Percentiles rank a stretch among this genome's conserved stretches.
These are phyloP conservation scores for Argyresthia albistria DNA, from an alignment of 2,888 invertebrate genomes.

Conservation along the genomic window DNA sequence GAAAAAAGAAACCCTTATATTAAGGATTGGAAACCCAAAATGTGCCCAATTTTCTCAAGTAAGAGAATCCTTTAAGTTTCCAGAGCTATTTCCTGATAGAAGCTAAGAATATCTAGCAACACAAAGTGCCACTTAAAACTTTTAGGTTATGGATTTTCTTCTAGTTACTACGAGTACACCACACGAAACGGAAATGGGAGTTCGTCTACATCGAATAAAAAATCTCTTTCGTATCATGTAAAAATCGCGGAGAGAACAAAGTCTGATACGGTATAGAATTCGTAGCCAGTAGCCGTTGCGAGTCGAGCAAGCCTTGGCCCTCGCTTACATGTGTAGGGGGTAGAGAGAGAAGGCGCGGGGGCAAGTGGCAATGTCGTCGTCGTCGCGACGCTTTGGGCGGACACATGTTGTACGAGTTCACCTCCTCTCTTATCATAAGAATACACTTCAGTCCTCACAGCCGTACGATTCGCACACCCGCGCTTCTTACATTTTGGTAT, in stretches of 20 bases:
- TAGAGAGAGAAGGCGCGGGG: slow-evolving; percentile 13
- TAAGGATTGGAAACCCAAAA: too few relatives aligned
- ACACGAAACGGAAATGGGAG: slow-evolving; percentile 26
- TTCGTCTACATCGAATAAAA: slow-evolving; percentile 40
- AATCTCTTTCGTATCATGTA: slow-evolving; percentile 49
- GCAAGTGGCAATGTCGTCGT: slow-evolving; percentile 15
- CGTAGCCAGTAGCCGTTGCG: slow-evolving; percentile 14
- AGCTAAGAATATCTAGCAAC: neutral
- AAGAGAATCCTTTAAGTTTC: neutral
- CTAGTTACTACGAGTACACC: slow-evolving; percentile 17
- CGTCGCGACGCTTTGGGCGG: slow-evolving; percentile 35
- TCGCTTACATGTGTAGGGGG: slow-evolving; percentile 49
- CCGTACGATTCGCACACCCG: slow-evolving; percentile 11
- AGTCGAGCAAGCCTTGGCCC: slow-evolving; percentile 23
- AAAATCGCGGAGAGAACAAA: slow-evolving; percentile 50
- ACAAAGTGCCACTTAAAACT: neutral
- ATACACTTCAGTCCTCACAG: slow-evolving; percentile 22
- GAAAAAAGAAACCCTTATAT: too few relatives aligned
- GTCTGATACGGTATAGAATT: slow-evolving; percentile 23
- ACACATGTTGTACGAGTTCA: slow-evolving; percentile 46
- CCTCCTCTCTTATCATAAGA: slow-evolving; percentile 43
- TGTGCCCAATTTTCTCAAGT: neutral
- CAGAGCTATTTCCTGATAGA: neutral
- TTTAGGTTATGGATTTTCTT: slow-evolving; percentile 15
- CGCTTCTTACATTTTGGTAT: slow-evolving; percentile 44